Conservation (phyloP, 2,888 invertebrate genomes). For the Erannis defoliaria region DNA sequence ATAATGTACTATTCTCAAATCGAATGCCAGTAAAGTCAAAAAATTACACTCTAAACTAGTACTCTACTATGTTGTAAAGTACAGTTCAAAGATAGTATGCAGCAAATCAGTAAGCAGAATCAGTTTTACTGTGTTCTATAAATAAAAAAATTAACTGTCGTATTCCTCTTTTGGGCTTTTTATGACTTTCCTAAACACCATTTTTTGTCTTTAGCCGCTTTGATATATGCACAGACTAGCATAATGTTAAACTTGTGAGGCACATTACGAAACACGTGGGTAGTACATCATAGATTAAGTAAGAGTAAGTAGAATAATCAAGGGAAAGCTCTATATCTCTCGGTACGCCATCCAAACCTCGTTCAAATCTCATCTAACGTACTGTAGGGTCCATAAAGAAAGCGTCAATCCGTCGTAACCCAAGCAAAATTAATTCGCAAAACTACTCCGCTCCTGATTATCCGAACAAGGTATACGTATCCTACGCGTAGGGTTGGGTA, state of each 20-base stretch:
- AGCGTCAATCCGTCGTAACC: conserved; percentile 21
- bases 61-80: no score
- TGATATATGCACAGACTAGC: background rate
- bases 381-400: conserved; percentile 20
- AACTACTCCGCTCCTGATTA: conserved; percentile 23
- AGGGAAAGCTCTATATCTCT: background rate
- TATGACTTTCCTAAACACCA: no score
- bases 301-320: background rate
- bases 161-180: no score
- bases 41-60: no score
- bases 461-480: conserved; percentile 21
- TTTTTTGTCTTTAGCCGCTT: no score
- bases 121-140: no score
- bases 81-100: no score
- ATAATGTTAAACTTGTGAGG: background rate
- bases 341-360: background rate
- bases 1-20: no score
- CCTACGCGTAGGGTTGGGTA: conserved; percentile 4
- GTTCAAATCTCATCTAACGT: conserved; percentile 16
- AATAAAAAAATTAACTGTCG: no score
- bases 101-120: no score
- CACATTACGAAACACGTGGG: no score
- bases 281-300: background rate
- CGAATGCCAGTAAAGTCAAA: no score
- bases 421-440: conserved; percentile 25